phyloP scores from a whole-genome alignment of 1,140 invertebrate genomes.

The Philaenus spumarius region DNA sequence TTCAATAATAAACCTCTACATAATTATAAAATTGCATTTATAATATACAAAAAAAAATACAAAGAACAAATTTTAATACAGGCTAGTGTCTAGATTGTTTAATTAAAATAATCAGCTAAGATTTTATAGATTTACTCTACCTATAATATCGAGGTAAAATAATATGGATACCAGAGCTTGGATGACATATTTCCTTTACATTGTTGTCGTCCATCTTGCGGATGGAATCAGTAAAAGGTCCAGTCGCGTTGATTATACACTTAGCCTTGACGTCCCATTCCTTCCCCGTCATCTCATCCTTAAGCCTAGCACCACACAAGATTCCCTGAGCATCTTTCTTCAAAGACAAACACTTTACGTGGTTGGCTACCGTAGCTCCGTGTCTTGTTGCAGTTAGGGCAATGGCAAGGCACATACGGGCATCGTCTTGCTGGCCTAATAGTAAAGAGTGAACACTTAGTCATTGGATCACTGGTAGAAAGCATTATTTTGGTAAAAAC shows the following conservation, averaged over 20 bases:
- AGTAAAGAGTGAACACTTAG: neutral
- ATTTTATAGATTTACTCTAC: constrained; percentile 38
- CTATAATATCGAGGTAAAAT: constrained; percentile 97
- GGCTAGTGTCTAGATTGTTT: too few relatives aligned
- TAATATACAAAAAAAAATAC: too few relatives aligned
- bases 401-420: constrained; percentile 94
- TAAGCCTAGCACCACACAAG: constrained; percentile 62
- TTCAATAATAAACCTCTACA: too few relatives aligned
- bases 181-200: constrained; percentile 81
- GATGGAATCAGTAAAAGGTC: constrained; percentile 95
- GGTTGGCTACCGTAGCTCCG: constrained; percentile 93
- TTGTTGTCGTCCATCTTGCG: constrained; percentile 88
- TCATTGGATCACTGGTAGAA: too few relatives aligned
- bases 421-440: constrained; percentile 95
- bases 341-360: constrained; percentile 75
- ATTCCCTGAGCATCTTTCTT: constrained; percentile 63
- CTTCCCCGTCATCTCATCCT: constrained; percentile 75
- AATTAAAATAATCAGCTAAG: too few relatives aligned
- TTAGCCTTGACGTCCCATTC: constrained; percentile 91
- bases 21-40: too few relatives aligned
- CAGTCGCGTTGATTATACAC: constrained; percentile 95
- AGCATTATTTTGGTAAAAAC: too few relatives aligned
- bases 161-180: constrained; percentile 97
- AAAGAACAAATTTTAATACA: too few relatives aligned
- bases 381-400: constrained; percentile 90